Base-by-base conservation (phyloP, 1,140 invertebrate species). In the Phortica variegata region DNA sequence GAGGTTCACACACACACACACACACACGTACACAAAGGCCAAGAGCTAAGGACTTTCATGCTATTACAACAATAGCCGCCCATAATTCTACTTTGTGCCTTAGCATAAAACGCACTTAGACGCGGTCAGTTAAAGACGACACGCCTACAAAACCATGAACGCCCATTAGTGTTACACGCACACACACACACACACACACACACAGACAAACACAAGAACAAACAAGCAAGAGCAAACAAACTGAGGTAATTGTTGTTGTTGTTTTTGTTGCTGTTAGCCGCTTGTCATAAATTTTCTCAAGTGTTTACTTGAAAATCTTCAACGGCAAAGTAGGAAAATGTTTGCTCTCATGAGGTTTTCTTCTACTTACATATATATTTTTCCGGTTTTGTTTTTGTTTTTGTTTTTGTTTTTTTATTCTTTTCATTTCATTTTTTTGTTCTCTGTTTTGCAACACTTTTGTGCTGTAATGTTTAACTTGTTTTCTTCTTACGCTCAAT, bases 281-380 rank as follows among this genome's bases (percentile, higher is more conserved):
- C 68, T 68, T 68, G 63, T 68, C 63, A 68, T 68, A 68, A 68
- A 68, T 68, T 68, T 63, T 37, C 43, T 47, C 63, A 60, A 68
- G 63, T 68, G 63, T 68, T 68, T 68, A 60, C 63, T 48, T 45
- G 43, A 43, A 2, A 31, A 43, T 32, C 36, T 20, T 21, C 20
- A 33, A 54, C 32, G 43, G 15, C 31, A 49, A 20, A 5, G 6
- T 37, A 49, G 47, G 42, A 41, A 59, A 60, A 56, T 52, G 45
- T 43, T 46, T 57, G 40, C 51, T 47, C 29, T 47, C 20, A 42
- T 26, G 21, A 46, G 34, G n/a, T 12, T 3, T 19, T 19, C 6
- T 38, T 19, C n/a, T n/a, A n/a, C n/a, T n/a, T n/a, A n/a, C n/a
- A n/a, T n/a, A n/a, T n/a, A n/a, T n/a, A n/a, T n/a, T n/a, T n/a